Evolutionary conservation across 2,888 invertebrate species (phyloP).

Genomic region (Stenurella melanura): DNA sequence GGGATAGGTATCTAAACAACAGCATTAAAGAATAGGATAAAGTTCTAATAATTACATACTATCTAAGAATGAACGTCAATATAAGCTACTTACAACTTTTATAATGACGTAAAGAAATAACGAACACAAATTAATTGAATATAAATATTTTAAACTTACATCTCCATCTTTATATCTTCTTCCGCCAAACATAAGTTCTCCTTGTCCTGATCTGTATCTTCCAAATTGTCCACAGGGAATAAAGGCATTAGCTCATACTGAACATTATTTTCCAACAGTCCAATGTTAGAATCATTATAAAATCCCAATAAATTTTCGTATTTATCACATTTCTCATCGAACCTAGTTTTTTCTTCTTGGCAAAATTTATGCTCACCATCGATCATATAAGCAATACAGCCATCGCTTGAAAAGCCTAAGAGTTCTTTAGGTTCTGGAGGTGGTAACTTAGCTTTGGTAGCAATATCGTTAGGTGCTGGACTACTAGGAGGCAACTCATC

Average conservation of each 20-base stretch:
- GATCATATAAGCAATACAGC: constrained; percentile 47
- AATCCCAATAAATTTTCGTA: neutral
- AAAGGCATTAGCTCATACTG: neutral
- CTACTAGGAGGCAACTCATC: constrained; percentile 22
- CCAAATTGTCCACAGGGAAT: neutral
- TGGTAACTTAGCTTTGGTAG: constrained; percentile 34
- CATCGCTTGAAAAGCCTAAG: constrained; percentile 53
- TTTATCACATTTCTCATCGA: neutral
- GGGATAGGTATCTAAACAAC: neutral
- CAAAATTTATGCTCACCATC: constrained; percentile 13
- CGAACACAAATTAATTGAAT: too few species aligned
- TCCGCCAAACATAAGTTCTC: neutral
- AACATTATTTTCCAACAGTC: neutral
- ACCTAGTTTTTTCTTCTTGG: neutral
- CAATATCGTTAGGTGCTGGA: neutral
- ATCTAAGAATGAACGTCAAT: neutral
- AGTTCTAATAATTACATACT: neutral
- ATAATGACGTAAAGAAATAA: too few species aligned
- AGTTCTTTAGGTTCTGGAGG: constrained; percentile 46
- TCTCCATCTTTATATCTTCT: neutral
- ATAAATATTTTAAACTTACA: neutral
- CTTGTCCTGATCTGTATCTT: neutral
- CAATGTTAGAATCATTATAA: neutral
- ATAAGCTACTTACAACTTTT: neutral
- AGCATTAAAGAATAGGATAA: neutral